A percentile compares a stretch with the other conserved stretches of the same genome.
These are phyloP conservation scores for Gastrophryne carolinensis DNA, from an alignment of 2,797 vertebrate species.

Conservation along the genomic window DNA sequence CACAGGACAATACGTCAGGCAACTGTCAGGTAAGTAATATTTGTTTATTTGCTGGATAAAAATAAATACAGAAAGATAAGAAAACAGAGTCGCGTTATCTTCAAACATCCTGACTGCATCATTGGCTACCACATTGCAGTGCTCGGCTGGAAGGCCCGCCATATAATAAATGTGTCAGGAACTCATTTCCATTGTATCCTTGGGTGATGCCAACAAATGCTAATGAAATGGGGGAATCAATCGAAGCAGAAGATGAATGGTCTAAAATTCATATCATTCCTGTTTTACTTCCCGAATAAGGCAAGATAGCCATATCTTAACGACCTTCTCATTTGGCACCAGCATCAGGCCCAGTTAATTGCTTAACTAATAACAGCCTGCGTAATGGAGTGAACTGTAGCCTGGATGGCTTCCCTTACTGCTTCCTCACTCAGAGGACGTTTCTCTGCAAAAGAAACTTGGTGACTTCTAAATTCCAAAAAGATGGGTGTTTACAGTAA, in stretches of 20 bases:
- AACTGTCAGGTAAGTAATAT: too few species aligned
- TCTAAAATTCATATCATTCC: neutral
- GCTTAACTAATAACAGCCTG: constrained; percentile 34
- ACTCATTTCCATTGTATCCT: neutral
- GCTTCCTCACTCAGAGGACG: constrained; percentile 47
- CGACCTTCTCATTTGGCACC: constrained; percentile 35
- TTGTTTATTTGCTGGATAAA: too few species aligned
- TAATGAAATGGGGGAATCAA: neutral
- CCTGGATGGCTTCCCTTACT: constrained; percentile 39
- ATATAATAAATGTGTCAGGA: neutral
- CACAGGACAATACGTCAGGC: too few species aligned
- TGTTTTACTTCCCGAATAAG: neutral
- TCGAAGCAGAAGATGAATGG: neutral
- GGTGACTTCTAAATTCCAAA: neutral
- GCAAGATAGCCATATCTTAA: constrained; percentile 17
- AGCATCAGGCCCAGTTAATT: constrained; percentile 20
- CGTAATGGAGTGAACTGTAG: constrained; percentile 40
- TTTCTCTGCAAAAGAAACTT: neutral
- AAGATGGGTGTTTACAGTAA: too few species aligned
- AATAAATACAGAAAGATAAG: too few species aligned
- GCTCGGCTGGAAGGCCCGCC: too few species aligned
- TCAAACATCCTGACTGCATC: too few species aligned
- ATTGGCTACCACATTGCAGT: too few species aligned
- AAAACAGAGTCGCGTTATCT: too few species aligned
- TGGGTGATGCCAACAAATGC: neutral